Evolutionary conservation across 2,113 vertebrate species (phyloP).

Genomic region (Lophotis ruficrista): DNA sequence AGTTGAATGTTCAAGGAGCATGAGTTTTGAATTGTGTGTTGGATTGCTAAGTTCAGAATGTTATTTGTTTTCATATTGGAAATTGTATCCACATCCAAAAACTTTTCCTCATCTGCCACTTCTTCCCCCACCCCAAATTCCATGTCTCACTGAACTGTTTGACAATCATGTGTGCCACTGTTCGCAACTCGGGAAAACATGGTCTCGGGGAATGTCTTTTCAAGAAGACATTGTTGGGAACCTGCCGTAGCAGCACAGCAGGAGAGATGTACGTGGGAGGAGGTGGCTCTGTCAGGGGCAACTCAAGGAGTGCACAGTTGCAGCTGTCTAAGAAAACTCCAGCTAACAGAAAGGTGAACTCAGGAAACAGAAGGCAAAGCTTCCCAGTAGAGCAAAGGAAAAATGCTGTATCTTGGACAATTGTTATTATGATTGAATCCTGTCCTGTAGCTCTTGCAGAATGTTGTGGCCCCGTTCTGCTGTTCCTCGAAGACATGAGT

Average conservation of each 20-base stretch:
- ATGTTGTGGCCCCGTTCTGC: not conserved
- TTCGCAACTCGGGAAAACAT: not conserved
- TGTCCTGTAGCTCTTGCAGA: not conserved
- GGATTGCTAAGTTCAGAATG: not conserved
- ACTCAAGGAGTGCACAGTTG: not conserved
- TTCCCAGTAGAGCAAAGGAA: not conserved
- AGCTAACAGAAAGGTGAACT: not conserved
- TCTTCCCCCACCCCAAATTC: not conserved
- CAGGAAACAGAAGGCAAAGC: not conserved
- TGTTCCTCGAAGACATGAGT: not conserved
- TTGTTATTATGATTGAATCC: not conserved
- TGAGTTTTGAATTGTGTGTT: not conserved
- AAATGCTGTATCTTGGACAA: not conserved
- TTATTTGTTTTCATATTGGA: not conserved
- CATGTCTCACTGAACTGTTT: not conserved
- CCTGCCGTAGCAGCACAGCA: not conserved
- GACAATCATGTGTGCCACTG: not conserved
- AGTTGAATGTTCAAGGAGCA: not conserved
- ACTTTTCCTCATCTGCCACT: not conserved
- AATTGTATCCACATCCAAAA: not conserved
- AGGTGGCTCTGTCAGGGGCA: not conserved
- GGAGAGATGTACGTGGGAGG: not conserved
- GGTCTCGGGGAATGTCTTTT: not conserved
- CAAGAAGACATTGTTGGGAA: not conserved
- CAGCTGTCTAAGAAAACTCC: not conserved